Conservation (phyloP, 2,113 vertebrate genomes). For the human region DNA sequence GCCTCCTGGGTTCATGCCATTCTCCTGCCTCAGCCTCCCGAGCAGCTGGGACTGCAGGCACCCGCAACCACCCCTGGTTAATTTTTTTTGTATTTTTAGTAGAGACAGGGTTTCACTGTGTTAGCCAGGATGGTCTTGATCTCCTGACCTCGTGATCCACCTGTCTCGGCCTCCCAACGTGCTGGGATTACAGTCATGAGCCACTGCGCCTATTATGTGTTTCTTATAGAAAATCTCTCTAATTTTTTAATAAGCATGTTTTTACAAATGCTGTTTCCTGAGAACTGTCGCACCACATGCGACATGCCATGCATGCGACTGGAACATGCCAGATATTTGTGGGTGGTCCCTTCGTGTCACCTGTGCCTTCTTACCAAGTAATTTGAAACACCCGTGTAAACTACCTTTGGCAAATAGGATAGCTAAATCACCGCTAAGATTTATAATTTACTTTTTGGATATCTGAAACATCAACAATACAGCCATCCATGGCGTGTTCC, state of each 20-base stretch:
- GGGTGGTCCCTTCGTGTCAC: background rate
- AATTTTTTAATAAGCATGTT: background rate
- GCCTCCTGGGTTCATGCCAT: too few species aligned
- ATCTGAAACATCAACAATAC: background rate
- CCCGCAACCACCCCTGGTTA: too few species aligned
- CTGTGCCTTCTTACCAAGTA: background rate
- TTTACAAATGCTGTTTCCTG: background rate
- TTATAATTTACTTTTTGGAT: background rate
- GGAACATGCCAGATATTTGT: background rate
- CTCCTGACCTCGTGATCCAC: too few species aligned
- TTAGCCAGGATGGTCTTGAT: too few species aligned
- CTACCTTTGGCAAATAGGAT: background rate
- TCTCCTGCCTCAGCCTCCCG: too few species aligned
- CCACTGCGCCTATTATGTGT: background rate
- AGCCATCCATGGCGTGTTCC: accelerated
- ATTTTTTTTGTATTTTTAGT: too few species aligned
- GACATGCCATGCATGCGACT: too few species aligned
- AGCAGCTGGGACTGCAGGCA: too few species aligned
- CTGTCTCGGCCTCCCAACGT: too few species aligned
- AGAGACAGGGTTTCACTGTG: too few species aligned
- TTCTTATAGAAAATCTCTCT: background rate
- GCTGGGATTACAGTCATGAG: too few species aligned
- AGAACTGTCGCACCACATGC: accelerated
- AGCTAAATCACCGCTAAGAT: background rate
- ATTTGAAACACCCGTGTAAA: background rate